phyloP scores from a whole-genome alignment of 2,888 invertebrate species.

The Litoditis marina region DNA sequence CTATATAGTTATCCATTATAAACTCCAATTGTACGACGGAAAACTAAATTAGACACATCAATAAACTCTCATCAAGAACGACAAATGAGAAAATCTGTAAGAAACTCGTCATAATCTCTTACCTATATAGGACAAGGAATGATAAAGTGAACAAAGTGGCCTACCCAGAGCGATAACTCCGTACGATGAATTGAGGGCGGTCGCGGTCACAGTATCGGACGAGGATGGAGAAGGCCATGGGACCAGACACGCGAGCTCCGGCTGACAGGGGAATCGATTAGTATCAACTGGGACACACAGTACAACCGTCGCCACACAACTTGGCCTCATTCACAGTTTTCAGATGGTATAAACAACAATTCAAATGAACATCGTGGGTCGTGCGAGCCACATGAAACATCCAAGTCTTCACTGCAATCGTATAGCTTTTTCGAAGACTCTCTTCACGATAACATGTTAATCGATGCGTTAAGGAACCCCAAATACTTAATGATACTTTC shows the following conservation, averaged over 20 bases:
- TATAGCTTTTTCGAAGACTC: too few species aligned
- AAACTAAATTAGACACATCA: background rate
- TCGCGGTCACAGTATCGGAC: conserved; percentile 80
- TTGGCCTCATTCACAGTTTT: background rate
- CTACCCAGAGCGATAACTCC: conserved; percentile 70
- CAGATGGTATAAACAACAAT: background rate
- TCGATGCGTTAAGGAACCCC: too few species aligned
- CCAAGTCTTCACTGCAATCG: too few species aligned
- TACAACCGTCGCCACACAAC: too few species aligned
- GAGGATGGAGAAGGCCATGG: conserved; percentile 71
- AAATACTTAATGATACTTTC: too few species aligned
- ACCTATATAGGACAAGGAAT: background rate
- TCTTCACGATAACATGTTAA: too few species aligned
- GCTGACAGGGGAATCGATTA: conserved; percentile 70
- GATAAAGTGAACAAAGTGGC: background rate
- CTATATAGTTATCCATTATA: too few species aligned
- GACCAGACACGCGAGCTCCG: conserved; percentile 87
- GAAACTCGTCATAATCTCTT: background rate
- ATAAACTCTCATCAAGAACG: background rate
- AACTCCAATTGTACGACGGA: background rate
- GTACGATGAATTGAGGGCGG: conserved; percentile 91
- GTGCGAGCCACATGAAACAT: too few species aligned
- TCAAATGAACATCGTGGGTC: too few species aligned
- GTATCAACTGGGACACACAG: too few species aligned
- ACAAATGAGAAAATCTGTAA: background rate